Conservation (phyloP, 2,113 vertebrate genomes). For the Coregonus clupeaformis region DNA sequence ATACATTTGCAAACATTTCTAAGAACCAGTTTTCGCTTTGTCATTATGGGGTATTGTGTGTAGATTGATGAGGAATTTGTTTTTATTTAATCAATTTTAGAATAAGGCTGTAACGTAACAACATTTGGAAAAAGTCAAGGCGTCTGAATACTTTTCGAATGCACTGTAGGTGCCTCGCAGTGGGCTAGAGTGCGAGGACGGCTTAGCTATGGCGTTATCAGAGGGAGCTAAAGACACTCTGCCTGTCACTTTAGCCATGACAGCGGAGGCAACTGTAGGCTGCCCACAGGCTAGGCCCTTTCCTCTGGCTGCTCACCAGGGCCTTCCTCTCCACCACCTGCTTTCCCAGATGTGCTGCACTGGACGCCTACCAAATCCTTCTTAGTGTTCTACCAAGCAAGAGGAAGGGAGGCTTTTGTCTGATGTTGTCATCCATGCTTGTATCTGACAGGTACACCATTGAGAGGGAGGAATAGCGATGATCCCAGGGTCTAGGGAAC, state of each 20-base stretch:
- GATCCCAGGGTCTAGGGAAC: background rate
- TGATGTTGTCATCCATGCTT: conserved; percentile 36
- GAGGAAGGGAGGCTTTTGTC: conserved; percentile 26
- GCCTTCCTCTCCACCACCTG: conserved; percentile 51
- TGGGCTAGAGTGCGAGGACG: too few species aligned
- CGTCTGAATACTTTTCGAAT: too few species aligned
- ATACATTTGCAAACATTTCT: too few species aligned
- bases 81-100: too few species aligned
- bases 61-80: too few species aligned
- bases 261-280: conserved; percentile 46
- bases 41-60: too few species aligned
- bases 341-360: conserved; percentile 52
- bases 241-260: conserved; percentile 34
- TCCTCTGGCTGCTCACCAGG: conserved; percentile 44
- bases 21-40: too few species aligned
- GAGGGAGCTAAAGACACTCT: conserved; percentile 5
- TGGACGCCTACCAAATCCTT: conserved; percentile 49
- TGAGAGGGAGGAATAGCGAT: conserved; percentile 30
- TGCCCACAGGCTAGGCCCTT: conserved; percentile 50
- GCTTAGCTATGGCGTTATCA: conserved; percentile 1
- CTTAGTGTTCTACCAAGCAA: conserved; percentile 40
- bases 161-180: too few species aligned
- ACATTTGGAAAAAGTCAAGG: too few species aligned
- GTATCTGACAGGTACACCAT: conserved; percentile 35
- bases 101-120: too few species aligned